Evolutionary conservation across 2,797 vertebrate genomes (phyloP).

Genomic region (Cygnus olor): DNA sequence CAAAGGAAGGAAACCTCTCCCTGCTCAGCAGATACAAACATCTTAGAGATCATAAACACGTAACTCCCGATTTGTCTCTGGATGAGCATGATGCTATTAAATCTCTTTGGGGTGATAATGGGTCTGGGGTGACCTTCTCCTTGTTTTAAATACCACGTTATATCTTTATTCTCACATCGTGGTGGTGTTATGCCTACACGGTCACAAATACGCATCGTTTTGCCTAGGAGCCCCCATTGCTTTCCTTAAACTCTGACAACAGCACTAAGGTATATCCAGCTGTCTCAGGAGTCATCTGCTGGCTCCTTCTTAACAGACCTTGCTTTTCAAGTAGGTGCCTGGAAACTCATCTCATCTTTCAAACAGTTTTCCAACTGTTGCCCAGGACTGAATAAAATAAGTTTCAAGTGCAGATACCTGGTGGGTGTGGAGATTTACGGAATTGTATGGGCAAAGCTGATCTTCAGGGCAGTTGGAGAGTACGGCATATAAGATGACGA

Average conservation of each 20-base stretch:
- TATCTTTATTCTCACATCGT: not conserved
- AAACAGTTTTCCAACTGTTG: not conserved
- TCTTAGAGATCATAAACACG: not conserved
- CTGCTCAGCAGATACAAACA: not conserved
- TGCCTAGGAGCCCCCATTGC: not conserved
- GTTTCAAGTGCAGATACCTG: not conserved
- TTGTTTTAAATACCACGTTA: not conserved
- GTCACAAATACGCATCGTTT: not conserved
- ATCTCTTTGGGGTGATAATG: not conserved
- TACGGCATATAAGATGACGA: not conserved
- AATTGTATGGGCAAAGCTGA: not conserved
- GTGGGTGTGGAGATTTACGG: not conserved
- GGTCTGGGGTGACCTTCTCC: not conserved
- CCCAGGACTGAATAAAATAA: not conserved
- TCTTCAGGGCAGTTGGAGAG: not conserved
- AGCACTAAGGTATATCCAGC: not conserved
- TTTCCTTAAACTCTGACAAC: not conserved
- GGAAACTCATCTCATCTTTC: not conserved
- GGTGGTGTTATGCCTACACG: rapidly evolving
- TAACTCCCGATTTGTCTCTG: not conserved
- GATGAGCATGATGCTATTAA: not conserved
- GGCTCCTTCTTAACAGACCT: not conserved
- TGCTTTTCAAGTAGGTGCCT: not conserved
- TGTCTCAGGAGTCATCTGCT: not conserved
- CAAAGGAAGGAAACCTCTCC: not conserved